Base-by-base conservation (phyloP, 92 coral and sea anemone genomes). In the Metridium senile region DNA sequence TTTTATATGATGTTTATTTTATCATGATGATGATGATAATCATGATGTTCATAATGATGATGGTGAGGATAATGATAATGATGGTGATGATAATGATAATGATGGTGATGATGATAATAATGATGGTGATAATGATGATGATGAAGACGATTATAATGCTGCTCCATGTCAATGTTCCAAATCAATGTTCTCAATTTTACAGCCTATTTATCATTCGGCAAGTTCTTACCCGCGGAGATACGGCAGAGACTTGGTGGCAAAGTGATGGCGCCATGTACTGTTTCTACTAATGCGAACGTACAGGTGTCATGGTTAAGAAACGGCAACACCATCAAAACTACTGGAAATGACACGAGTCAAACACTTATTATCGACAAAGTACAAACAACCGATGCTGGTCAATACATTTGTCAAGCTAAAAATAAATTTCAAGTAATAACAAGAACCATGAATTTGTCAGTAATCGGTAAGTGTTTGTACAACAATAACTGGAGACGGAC, bases 401-500 rank as follows among this genome's bases (percentile, higher is more conserved):
- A 23, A 8, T 63, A 63, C 16, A 26, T 10, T 13, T 63, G 69
- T 63, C 32, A 63, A 31, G 45, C 28, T 23, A 13, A 31, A 31
- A 63, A 30, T 29, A 39, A 63, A 2, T 63, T 28, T 31, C 69
- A 63, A 31, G 43, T 31, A 2, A 63, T 63, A 2, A 28, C 69
- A 11, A 63, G 27, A 31, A 13, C 69, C 2, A 21, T 63, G 3
- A 2, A 63, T 1, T 10, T 63, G 21, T 1, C 1, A 13, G 69
- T 63, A 2, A 30, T 63, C 20, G 39, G 69, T 63, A 29, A 63
- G 69, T 63, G n/a, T n/a, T n/a, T n/a, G n/a, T n/a, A n/a, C n/a
- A n/a, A n/a, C n/a, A n/a, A n/a, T n/a, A n/a, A n/a, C n/a, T n/a
- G n/a, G n/a, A n/a, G n/a, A n/a, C n/a, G n/a, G n/a, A n/a, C n/a